These are phyloP conservation scores for Agriopis aurantiaria DNA, from an alignment of 2,888 invertebrate species.

Conservation along the genomic window DNA sequence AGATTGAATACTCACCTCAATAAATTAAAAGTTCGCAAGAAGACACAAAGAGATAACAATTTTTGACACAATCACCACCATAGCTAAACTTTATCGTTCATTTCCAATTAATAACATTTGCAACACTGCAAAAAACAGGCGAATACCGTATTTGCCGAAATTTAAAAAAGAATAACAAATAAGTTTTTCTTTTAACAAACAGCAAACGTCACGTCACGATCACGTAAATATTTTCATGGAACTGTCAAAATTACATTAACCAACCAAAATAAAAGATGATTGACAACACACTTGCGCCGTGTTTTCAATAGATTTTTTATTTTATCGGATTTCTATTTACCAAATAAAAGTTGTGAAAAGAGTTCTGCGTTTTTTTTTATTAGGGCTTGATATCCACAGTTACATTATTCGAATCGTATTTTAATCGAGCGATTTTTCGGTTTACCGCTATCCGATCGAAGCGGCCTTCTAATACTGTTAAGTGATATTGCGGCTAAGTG, in stretches of 20 bases:
- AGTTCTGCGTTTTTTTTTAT: slow-evolving; percentile 11
- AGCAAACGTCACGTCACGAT: slow-evolving; percentile 56
- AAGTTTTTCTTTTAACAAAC: slow-evolving; percentile 37
- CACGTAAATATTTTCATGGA: slow-evolving; percentile 74
- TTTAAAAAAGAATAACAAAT: slow-evolving; percentile 33
- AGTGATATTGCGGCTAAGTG: slow-evolving; percentile 59
- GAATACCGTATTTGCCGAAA: neutral
- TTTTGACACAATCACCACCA: slow-evolving; percentile 10
- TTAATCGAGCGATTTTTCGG: slow-evolving; percentile 40
- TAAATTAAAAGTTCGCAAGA: slow-evolving; percentile 12
- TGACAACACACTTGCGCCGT: slow-evolving; percentile 22
- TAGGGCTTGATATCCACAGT: slow-evolving; percentile 9
- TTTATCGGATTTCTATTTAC: slow-evolving; percentile 45
- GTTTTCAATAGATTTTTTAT: slow-evolving; percentile 47
- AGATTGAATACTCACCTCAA: slow-evolving; percentile 17
- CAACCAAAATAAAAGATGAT: slow-evolving; percentile 50
- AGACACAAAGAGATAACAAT: slow-evolving; percentile 12
- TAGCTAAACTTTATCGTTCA: slow-evolving; percentile 1
- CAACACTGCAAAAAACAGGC: neutral
- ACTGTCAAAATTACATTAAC: slow-evolving; percentile 76
- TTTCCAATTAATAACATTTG: neutral
- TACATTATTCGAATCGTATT: slow-evolving; percentile 20
- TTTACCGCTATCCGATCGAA: slow-evolving; percentile 70
- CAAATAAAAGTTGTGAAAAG: slow-evolving; percentile 18
- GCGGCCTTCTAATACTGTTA: slow-evolving; percentile 81